phyloP scores from a whole-genome alignment of 2,113 vertebrate genomes.

The Tupaia tana region DNA sequence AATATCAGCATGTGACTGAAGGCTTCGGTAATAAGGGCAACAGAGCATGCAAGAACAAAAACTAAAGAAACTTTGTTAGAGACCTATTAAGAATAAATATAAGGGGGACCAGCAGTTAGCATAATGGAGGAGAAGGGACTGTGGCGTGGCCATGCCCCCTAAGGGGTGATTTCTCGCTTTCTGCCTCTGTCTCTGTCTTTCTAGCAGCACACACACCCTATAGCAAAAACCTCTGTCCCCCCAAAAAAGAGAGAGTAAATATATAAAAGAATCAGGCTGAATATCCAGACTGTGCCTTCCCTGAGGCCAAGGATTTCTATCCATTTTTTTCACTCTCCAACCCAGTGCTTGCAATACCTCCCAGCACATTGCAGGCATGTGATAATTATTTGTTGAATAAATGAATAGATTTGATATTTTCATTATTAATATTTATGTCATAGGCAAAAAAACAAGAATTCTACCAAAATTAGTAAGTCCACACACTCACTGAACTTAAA shows the following conservation, averaged over 20 bases:
- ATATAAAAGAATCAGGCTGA: background rate
- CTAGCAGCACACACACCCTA: too few species aligned
- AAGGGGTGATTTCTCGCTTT: too few species aligned
- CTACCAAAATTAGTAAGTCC: background rate
- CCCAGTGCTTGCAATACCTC: background rate
- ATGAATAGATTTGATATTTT: conserved; percentile 31
- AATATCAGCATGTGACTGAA: conserved; percentile 52
- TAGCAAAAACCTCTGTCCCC: too few species aligned
- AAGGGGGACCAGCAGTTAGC: too few species aligned
- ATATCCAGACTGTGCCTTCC: background rate
- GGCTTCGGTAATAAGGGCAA: conserved; percentile 34
- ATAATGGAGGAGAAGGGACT: too few species aligned
- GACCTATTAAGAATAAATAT: background rate
- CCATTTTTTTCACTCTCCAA: background rate
- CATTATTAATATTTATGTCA: conserved; percentile 48
- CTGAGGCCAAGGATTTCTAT: background rate
- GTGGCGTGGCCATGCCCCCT: too few species aligned
- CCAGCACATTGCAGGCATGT: background rate
- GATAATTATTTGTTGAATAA: conserved; percentile 2
- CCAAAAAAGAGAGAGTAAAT: background rate
- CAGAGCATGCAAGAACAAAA: conserved; percentile 52
- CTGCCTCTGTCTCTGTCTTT: too few species aligned
- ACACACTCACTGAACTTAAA: background rate
- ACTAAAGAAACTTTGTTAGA: conserved; percentile 36
- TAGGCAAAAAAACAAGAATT: background rate